Conservation (phyloP, 2,797 vertebrate species). For the Gymnothorax reevesii region DNA sequence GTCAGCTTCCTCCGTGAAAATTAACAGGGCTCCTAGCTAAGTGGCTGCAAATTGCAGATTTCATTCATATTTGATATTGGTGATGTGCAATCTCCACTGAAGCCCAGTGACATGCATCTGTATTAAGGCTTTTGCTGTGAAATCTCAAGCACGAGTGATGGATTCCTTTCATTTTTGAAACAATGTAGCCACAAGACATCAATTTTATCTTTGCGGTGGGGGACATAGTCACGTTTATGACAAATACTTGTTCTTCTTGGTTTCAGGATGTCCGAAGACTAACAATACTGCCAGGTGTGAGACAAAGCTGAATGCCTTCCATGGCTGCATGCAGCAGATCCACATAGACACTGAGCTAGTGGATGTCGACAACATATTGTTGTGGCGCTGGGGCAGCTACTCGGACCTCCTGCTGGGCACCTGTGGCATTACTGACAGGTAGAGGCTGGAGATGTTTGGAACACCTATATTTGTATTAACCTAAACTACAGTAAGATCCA, state of each 20-base stretch:
- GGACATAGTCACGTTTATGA: too few relatives aligned
- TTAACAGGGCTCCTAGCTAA: too few relatives aligned
- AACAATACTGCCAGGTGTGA: conserved; percentile 83
- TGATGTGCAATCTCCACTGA: too few relatives aligned
- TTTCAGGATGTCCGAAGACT: conserved; percentile 89
- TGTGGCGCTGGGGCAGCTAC: conserved; percentile 81
- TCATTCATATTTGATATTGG: too few relatives aligned
- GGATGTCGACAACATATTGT: conserved; percentile 86
- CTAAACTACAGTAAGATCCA: neutral
- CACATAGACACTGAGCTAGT: conserved; percentile 90
- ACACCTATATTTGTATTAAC: neutral
- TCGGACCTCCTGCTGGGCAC: conserved; percentile 90
- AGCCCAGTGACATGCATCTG: too few relatives aligned
- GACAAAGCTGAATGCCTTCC: conserved; percentile 94
- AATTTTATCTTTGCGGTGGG: too few relatives aligned
- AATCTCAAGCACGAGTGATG: too few relatives aligned
- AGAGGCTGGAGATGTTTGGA: conserved; percentile 4
- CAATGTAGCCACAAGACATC: too few relatives aligned
- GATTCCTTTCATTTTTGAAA: too few relatives aligned
- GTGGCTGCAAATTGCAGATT: too few relatives aligned
- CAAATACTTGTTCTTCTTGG: neutral
- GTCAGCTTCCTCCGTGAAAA: too few relatives aligned
- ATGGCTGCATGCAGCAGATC: conserved; percentile 96
- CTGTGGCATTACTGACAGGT: conserved; percentile 95
- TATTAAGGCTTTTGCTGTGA: too few relatives aligned